These are phyloP conservation scores for Prunella fulvescens DNA, from an alignment of 2,113 vertebrate genomes.

Conservation along the genomic window DNA sequence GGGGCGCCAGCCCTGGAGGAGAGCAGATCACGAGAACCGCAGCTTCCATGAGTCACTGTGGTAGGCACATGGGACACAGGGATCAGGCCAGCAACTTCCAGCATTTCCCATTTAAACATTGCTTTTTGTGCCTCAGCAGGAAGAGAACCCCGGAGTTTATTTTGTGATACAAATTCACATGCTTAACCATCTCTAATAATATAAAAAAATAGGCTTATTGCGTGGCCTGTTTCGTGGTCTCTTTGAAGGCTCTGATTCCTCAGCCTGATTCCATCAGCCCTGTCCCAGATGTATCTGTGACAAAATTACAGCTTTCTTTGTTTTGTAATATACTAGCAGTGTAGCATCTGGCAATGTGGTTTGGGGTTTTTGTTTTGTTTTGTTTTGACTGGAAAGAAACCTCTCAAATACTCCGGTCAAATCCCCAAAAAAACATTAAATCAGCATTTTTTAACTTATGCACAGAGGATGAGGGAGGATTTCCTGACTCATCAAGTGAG, in stretches of 20 bases:
- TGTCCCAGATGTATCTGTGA: background rate
- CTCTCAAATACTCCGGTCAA: background rate
- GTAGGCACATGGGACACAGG: background rate
- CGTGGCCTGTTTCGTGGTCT: background rate
- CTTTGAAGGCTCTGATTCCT: background rate
- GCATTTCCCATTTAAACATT: background rate
- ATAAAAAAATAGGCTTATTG: background rate
- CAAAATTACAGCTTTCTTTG: constrained; percentile 32
- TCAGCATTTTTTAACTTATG: background rate
- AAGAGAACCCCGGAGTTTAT: background rate
- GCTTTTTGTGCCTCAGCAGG: constrained; percentile 1
- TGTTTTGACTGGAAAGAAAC: constrained; percentile 51
- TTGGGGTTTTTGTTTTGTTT: constrained; percentile 10
- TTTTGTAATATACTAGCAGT: background rate
- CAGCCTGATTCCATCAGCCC: background rate
- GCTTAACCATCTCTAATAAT: background rate
- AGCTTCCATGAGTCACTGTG: constrained; percentile 41
- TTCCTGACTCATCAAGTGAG: background rate
- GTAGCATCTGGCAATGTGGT: constrained; percentile 34
- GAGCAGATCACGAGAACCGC: constrained; percentile 18
- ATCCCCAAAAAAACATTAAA: background rate
- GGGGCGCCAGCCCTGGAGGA: constrained; percentile 18
- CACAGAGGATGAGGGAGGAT: background rate
- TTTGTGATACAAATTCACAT: background rate
- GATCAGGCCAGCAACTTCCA: background rate